phyloP scores from a whole-genome alignment of 2,797 vertebrate species.

The Acomys russatus region DNA sequence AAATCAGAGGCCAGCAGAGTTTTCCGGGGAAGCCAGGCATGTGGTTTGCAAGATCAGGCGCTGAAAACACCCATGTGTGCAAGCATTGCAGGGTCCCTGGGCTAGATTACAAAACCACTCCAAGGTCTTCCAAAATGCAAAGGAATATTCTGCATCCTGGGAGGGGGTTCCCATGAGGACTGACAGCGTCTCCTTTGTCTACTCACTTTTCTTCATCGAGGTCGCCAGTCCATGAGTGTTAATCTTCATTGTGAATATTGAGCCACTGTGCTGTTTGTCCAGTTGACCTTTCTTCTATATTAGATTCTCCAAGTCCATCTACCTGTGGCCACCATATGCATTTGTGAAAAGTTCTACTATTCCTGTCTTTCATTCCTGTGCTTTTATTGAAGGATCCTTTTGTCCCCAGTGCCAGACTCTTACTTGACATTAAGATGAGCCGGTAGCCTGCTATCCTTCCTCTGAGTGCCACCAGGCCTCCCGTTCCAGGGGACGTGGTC shows the following conservation, averaged over 20 bases:
- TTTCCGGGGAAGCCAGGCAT: neutral
- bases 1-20: neutral
- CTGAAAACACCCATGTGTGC: neutral
- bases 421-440: neutral
- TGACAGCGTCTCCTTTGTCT: neutral
- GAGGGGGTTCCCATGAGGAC: neutral
- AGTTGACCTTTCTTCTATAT: neutral
- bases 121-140: neutral
- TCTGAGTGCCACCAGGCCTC: too few species aligned
- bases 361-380: neutral
- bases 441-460: too few species aligned
- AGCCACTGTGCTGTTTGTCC: neutral
- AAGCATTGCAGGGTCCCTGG: neutral
- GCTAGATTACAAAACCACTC: neutral
- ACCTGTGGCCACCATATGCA: neutral
- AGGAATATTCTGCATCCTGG: neutral
- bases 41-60: neutral
- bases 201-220: neutral
- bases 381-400: neutral
- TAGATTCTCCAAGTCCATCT: neutral
- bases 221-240: neutral
- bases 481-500: too few species aligned
- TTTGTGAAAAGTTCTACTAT: constrained; percentile 4
- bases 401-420: neutral
- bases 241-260: neutral